These are phyloP conservation scores for Neodontobutis hainanensis DNA, from an alignment of 2,113 vertebrate genomes.

Conservation along the genomic window DNA sequence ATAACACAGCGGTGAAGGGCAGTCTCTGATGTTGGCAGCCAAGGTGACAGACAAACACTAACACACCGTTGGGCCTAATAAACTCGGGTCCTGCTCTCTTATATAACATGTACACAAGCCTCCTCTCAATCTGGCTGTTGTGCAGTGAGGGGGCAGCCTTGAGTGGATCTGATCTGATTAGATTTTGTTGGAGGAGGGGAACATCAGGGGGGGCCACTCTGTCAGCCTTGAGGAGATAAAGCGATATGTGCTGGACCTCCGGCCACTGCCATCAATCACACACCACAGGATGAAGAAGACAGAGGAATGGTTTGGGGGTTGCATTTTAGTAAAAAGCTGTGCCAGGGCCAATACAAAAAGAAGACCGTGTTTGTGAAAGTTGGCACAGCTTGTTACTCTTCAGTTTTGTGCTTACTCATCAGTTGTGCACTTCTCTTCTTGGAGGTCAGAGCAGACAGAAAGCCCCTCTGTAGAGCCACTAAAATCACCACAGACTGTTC, in stretches of 20 bases:
- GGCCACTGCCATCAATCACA: slow-evolving; percentile 65
- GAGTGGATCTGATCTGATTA: slow-evolving; percentile 71
- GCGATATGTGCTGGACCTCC: slow-evolving; percentile 77
- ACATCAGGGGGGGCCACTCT: slow-evolving; percentile 65
- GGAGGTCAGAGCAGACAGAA: too few relatives aligned
- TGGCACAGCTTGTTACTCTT: too few relatives aligned
- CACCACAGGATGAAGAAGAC: not conserved
- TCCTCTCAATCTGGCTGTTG: slow-evolving; percentile 41
- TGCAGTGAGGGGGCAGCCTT: slow-evolving; percentile 75
- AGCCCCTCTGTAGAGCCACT: too few relatives aligned
- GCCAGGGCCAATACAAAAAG: too few relatives aligned
- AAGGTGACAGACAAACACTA: slow-evolving; percentile 59
- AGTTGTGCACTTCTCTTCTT: too few relatives aligned
- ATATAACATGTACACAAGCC: slow-evolving; percentile 39
- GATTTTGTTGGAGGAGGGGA: slow-evolving; percentile 66
- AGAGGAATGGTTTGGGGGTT: not conserved
- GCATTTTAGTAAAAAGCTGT: not conserved
- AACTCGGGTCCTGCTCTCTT: slow-evolving; percentile 48
- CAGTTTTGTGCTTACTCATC: too few relatives aligned
- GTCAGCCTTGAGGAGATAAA: slow-evolving; percentile 84
- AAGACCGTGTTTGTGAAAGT: too few relatives aligned
- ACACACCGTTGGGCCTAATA: slow-evolving; percentile 29
- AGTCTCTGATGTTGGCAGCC: slow-evolving; percentile 35
- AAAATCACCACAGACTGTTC: not conserved
- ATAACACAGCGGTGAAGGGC: slow-evolving; percentile 64